phyloP scores from a whole-genome alignment of 30 jellyfish, hydroid and myxozoan species.

The Turritopsis dohrnii region DNA sequence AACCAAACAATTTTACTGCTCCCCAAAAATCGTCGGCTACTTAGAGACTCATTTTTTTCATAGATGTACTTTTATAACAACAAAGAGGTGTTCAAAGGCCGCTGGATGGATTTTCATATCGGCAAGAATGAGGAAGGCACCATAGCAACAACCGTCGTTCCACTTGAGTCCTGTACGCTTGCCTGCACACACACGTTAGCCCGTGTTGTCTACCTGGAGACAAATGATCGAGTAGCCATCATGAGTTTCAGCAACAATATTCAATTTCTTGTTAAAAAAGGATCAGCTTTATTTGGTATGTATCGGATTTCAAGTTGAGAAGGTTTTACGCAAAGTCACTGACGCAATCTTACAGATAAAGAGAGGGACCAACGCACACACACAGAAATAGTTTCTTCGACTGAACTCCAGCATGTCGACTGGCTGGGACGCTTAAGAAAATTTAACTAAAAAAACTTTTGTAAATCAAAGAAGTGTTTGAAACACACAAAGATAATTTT shows the following conservation, averaged over 20 bases:
- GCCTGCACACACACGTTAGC: background rate
- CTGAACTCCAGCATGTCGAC: too few relatives aligned
- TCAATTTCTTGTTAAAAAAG: background rate
- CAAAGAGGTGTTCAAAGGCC: background rate
- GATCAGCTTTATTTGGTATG: background rate
- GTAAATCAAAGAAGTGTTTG: too few relatives aligned
- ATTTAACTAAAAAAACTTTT: too few relatives aligned
- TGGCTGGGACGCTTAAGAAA: too few relatives aligned
- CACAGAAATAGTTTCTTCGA: too few relatives aligned
- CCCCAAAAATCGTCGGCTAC: too few relatives aligned
- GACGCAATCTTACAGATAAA: too few relatives aligned
- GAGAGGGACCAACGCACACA: background rate
- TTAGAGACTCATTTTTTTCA: too few relatives aligned
- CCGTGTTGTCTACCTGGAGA: background rate
- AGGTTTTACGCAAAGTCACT: too few relatives aligned
- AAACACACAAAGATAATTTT: too few relatives aligned
- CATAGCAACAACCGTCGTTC: background rate
- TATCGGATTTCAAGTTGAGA: background rate
- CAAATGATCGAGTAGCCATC: background rate
- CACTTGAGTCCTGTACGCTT: background rate
- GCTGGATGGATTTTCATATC: background rate
- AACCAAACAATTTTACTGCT: too few relatives aligned
- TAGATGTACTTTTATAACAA: background rate
- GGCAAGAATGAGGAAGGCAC: background rate
- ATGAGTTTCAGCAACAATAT: background rate